phyloP scores from a whole-genome alignment of 2,888 invertebrate genomes.

The Chamaedrilus cognettii region DNA sequence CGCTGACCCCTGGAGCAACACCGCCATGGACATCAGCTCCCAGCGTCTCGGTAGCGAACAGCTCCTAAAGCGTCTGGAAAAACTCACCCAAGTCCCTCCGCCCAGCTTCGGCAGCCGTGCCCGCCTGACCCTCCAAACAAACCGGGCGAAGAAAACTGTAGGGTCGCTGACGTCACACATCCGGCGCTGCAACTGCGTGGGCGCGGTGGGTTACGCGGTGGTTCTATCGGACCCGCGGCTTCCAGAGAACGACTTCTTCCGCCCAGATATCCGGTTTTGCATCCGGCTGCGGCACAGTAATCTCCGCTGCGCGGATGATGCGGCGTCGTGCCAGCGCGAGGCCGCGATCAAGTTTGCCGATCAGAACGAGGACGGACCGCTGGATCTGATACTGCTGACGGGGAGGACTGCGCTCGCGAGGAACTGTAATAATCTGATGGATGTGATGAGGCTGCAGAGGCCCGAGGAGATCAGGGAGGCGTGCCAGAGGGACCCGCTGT shows the following conservation, averaged over 20 bases:
- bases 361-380: conserved; percentile 40
- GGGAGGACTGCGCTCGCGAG: conserved; percentile 30
- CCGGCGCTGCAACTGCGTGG: conserved; percentile 34
- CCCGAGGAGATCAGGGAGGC: conserved; percentile 20
- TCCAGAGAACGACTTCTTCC: conserved; percentile 38
- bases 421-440: conserved; percentile 30
- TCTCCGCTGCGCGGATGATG: conserved; percentile 36
- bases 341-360: conserved; percentile 39
- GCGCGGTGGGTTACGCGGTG: conserved; percentile 36
- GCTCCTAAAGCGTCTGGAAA: not conserved
- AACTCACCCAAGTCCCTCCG: conserved; percentile 13
- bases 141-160: conserved; percentile 31
- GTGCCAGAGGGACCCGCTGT: conserved; percentile 34
- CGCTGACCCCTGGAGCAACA: not conserved
- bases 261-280: conserved; percentile 31
- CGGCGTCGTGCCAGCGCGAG: conserved; percentile 30
- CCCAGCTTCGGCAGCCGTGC: conserved; percentile 33
- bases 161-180: conserved; percentile 23
- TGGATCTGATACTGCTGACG: conserved; percentile 37
- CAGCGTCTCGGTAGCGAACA: not conserved
- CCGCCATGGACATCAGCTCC: not conserved
- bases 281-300: conserved; percentile 38
- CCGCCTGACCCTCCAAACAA: conserved; percentile 24
- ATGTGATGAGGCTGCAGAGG: conserved; percentile 24
- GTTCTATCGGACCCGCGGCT: conserved; percentile 25